These are phyloP conservation scores for Psittacula derbiana DNA, from an alignment of 2,797 vertebrate species.

Conservation along the genomic window DNA sequence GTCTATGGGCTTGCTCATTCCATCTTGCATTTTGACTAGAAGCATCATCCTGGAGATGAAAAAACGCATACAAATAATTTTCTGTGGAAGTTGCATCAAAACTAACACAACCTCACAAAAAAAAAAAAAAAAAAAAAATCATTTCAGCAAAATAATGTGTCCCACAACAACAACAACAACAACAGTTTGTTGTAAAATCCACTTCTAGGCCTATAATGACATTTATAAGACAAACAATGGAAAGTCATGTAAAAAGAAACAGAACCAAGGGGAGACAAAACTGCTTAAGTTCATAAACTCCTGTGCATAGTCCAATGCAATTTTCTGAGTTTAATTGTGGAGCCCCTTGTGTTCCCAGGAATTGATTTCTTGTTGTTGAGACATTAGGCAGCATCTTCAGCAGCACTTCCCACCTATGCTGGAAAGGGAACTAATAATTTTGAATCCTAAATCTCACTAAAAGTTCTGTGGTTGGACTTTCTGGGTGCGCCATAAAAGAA, in stretches of 20 bases:
- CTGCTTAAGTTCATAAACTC: not conserved
- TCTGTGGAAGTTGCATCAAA: not conserved
- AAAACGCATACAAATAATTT: not conserved
- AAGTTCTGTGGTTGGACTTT: not conserved
- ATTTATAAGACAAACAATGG: not conserved
- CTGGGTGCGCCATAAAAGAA: accelerated
- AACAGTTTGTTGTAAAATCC: not conserved
- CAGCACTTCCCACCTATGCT: not conserved
- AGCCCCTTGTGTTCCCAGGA: not conserved
- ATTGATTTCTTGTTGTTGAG: not conserved
- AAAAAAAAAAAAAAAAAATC: not conserved
- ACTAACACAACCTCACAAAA: not conserved
- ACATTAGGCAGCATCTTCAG: not conserved
- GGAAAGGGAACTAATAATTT: not conserved
- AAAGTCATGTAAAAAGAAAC: not conserved
- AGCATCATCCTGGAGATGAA: not conserved
- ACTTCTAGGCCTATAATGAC: not conserved
- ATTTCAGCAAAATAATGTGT: not conserved
- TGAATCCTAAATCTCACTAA: not conserved
- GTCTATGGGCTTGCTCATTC: not conserved
- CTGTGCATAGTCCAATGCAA: not conserved
- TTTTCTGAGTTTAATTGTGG: not conserved
- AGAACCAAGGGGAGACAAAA: not conserved
- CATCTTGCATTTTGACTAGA: not conserved
- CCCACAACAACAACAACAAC: no score